phyloP scores from a whole-genome alignment of 2,888 invertebrate species.

The Argynnis bischoffii region DNA sequence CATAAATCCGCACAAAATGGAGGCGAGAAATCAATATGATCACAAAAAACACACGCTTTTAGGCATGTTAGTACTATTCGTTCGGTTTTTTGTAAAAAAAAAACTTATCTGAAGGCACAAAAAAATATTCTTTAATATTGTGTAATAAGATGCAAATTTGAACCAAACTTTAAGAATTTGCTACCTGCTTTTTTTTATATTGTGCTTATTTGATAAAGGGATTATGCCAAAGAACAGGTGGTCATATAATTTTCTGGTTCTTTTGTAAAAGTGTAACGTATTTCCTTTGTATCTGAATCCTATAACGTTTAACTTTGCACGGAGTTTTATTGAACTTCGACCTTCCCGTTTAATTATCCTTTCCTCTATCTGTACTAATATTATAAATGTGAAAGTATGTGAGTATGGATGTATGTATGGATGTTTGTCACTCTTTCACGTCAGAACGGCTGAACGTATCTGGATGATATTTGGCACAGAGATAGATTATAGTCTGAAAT shows the following conservation, averaged over 20 bases:
- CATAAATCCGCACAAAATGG: background rate
- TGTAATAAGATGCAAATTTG: conserved; percentile 5
- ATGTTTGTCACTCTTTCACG: too few species aligned
- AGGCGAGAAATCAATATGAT: background rate
- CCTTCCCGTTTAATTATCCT: too few species aligned
- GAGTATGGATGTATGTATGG: too few species aligned
- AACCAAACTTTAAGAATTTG: background rate
- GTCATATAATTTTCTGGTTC: conserved; percentile 10
- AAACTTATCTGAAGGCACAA: background rate
- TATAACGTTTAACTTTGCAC: background rate
- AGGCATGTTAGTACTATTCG: conserved; percentile 6
- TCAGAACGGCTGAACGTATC: too few species aligned
- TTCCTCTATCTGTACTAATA: too few species aligned
- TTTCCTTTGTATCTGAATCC: conserved; percentile 4
- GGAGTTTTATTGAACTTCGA: too few species aligned
- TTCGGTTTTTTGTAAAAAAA: conserved; percentile 22
- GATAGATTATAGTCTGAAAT: too few species aligned
- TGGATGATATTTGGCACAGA: too few species aligned
- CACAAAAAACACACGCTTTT: background rate
- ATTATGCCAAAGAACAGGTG: conserved; percentile 27
- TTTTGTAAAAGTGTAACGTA: conserved; percentile 2
- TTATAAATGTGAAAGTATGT: too few species aligned
- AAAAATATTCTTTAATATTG: background rate
- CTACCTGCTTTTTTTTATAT: conserved; percentile 17
- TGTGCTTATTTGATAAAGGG: conserved; percentile 18